Percentiles rank a stretch among this genome's conserved stretches.
Evolutionary conservation across 2,888 invertebrate genomes (phyloP).

Genomic region (Athripsodes cinereus): DNA sequence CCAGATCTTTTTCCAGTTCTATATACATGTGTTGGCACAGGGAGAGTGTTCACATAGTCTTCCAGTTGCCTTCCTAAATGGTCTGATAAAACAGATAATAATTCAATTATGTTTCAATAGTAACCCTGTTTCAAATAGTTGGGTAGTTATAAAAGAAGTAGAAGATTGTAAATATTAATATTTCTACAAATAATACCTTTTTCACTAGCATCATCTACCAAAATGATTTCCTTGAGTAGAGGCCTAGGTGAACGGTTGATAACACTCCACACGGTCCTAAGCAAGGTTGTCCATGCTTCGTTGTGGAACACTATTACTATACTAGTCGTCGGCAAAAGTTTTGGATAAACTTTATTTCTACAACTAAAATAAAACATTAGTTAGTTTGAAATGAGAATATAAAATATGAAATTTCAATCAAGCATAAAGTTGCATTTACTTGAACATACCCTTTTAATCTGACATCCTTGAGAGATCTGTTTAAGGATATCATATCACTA

Average conservation of each 20-base stretch:
- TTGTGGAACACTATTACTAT: constrained; percentile 99
- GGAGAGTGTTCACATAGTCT: constrained; percentile 78
- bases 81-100: constrained; percentile 48
- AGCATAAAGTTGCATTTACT: not conserved
- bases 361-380: constrained; percentile 50
- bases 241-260: constrained; percentile 89
- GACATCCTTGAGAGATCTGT: constrained; percentile 91
- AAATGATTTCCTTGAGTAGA: constrained; percentile 87
- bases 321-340: constrained; percentile 83
- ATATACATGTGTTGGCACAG: constrained; percentile 80
- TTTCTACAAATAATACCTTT: constrained; percentile 54
- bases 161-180: not conserved
- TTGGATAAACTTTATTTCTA: constrained; percentile 70
- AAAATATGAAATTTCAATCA: constrained; percentile 2
- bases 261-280: constrained; percentile 94
- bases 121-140: too few species aligned
- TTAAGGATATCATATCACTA: constrained; percentile 95
- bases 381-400: not conserved
- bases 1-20: constrained; percentile 92
- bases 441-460: constrained; percentile 72
- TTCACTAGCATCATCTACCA: constrained; percentile 97
- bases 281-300: constrained; percentile 95
- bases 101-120: too few species aligned
- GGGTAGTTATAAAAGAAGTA: not conserved
- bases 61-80: constrained; percentile 86